phyloP scores from a whole-genome alignment of 2,797 vertebrate species.

The Pseudochaenichthys georgianus region DNA sequence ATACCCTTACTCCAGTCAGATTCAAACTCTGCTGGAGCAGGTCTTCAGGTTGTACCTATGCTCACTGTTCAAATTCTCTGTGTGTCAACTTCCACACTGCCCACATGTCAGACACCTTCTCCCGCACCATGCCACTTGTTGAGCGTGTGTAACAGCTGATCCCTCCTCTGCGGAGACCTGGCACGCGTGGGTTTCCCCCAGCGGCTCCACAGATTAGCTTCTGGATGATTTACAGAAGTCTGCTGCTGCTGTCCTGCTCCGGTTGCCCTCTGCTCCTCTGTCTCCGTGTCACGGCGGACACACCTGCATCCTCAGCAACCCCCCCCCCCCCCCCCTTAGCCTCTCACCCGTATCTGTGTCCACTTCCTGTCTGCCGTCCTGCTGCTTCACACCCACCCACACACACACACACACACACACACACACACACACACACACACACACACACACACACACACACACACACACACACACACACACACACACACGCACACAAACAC shows the following conservation, averaged over 20 bases:
- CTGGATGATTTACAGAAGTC: conserved; percentile 56
- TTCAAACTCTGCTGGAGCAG: too few species aligned
- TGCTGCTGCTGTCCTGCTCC: conserved; percentile 38
- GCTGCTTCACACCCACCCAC: conserved; percentile 1
- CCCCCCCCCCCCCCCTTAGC: conserved; percentile 18
- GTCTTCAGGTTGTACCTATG: too few species aligned
- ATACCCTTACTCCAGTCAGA: too few species aligned
- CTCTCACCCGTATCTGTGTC: conserved; percentile 29
- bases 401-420: too few species aligned
- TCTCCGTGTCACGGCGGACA: conserved; percentile 80
- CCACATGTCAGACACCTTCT: not conserved
- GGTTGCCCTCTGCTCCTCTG: conserved; percentile 41
- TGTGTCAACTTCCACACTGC: not conserved
- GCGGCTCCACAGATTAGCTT: conserved; percentile 29
- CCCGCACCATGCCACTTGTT: conserved; percentile 19
- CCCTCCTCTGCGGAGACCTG: conserved; percentile 22
- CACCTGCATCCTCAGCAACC: conserved; percentile 85
- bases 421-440: too few species aligned
- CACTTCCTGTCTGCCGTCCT: conserved; percentile 50
- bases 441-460: too few species aligned
- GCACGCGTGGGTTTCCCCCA: conserved; percentile 37
- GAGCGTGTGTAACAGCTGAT: conserved; percentile 35
- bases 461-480: not conserved
- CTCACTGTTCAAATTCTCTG: not conserved
- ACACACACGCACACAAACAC: not conserved